Percentiles rank a stretch among this genome's conserved stretches.
Conservation (phyloP, 2,113 vertebrate genomes). For the Pollachius pollachius region DNA sequence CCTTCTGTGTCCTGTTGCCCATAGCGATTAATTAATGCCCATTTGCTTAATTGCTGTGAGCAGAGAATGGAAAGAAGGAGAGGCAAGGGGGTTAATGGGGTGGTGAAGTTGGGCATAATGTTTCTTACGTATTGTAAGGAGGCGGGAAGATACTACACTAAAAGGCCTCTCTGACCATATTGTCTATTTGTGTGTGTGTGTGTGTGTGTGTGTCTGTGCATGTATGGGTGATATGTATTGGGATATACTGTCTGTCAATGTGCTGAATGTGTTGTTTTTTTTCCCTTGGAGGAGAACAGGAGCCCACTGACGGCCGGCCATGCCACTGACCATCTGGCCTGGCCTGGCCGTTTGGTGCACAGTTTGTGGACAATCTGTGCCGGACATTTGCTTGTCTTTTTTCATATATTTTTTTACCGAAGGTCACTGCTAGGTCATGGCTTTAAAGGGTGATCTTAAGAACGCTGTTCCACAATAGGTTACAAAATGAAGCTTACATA, state of each 20-base stretch:
- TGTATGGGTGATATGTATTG: constrained; percentile 14
- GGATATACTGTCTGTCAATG: constrained; percentile 10
- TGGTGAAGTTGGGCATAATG: not conserved
- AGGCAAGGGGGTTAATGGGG: constrained; percentile 1
- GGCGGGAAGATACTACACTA: no score
- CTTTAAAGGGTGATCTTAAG: constrained; percentile 6
- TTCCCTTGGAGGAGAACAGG: constrained; percentile 45
- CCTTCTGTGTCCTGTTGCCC: constrained; percentile 57
- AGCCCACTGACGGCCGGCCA: constrained; percentile 19
- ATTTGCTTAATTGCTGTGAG: constrained; percentile 69
- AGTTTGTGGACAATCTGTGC: constrained; percentile 63
- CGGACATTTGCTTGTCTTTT: constrained; percentile 60
- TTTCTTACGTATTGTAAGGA: not conserved
- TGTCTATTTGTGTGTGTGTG: not conserved
- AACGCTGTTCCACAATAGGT: not conserved
- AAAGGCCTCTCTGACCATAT: not conserved
- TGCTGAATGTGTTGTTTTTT: constrained; percentile 46
- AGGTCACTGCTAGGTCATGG: constrained; percentile 37
- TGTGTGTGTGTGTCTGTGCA: not conserved
- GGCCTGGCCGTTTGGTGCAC: constrained; percentile 43
- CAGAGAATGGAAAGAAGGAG: constrained; percentile 16
- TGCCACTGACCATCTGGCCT: constrained; percentile 62
- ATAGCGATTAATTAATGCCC: constrained; percentile 67
- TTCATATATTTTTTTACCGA: constrained; percentile 41
- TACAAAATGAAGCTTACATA: no score